Conservation (phyloP, 2,113 vertebrate genomes). For the Phodopus roborovskii region DNA sequence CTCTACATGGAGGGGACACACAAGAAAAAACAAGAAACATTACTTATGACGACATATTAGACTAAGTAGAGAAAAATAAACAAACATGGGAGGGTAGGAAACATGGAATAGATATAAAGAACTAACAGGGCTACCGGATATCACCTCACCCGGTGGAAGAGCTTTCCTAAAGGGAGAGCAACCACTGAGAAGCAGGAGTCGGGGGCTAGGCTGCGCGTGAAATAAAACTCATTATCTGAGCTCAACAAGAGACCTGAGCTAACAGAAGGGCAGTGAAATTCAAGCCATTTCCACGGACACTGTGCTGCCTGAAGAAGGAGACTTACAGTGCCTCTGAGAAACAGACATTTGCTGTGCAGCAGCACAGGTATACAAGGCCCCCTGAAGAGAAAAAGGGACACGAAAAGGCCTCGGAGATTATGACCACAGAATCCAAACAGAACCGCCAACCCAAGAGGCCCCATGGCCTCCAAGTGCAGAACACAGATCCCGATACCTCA, state of each 20-base stretch:
- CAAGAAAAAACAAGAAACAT: not conserved
- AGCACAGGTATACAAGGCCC: fast-evolving
- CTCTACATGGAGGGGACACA: not conserved
- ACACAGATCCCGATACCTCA: not conserved
- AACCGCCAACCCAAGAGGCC: not conserved
- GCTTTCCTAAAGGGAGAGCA: not conserved
- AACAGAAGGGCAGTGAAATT: not conserved
- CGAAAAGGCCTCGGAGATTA: not conserved
- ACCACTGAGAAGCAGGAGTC: not conserved
- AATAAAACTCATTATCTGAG: not conserved
- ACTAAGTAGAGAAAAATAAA: not conserved
- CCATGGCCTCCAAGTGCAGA: not conserved
- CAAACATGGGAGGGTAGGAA: not conserved
- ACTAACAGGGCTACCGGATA: not conserved
- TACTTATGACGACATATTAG: not conserved
- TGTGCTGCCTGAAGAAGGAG: not conserved
- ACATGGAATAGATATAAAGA: not conserved
- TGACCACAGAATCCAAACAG: not conserved
- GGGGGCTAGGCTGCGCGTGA: not conserved
- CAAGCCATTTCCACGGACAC: not conserved
- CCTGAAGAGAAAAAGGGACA: not conserved
- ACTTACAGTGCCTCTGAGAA: not conserved
- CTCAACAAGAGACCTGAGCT: not conserved
- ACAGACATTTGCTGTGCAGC: not conserved
- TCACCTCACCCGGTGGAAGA: not conserved